phyloP scores from a whole-genome alignment of 2,797 vertebrate genomes.

The Carapus acus region DNA sequence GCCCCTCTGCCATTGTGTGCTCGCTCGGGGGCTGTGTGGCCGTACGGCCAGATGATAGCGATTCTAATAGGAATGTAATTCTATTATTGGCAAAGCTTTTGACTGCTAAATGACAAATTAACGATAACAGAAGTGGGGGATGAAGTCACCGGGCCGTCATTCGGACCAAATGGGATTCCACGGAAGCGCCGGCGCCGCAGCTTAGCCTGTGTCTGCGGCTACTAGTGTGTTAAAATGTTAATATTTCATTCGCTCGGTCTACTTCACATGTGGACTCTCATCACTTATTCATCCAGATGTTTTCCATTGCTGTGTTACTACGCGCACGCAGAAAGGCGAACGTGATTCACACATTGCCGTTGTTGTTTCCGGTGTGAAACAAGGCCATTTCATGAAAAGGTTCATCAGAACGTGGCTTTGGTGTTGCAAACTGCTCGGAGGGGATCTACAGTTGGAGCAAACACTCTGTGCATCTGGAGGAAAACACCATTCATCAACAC shows the following conservation, averaged over 20 bases:
- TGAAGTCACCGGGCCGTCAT: slow-evolving; percentile 42
- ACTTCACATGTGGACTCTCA: slow-evolving; percentile 56
- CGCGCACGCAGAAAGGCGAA: slow-evolving; percentile 10
- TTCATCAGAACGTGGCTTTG: slow-evolving; percentile 14
- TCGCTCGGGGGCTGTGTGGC: slow-evolving; percentile 29
- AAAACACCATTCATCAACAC: slow-evolving; percentile 29
- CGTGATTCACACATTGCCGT: slow-evolving; percentile 28
- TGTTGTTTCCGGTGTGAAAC: slow-evolving; percentile 23
- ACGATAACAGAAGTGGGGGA: slow-evolving; percentile 40
- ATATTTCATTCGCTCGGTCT: slow-evolving; percentile 56
- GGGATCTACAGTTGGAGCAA: slow-evolving; percentile 32
- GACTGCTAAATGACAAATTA: slow-evolving; percentile 51
- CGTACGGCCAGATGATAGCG: slow-evolving; percentile 42
- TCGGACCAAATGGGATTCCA: slow-evolving; percentile 30
- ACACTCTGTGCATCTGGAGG: slow-evolving; percentile 23
- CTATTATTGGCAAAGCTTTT: slow-evolving; percentile 53
- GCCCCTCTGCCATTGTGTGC: slow-evolving; percentile 35
- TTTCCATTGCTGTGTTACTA: slow-evolving; percentile 24
- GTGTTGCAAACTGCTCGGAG: slow-evolving; percentile 1
- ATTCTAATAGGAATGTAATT: slow-evolving; percentile 56
- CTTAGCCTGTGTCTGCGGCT: slow-evolving; percentile 42
- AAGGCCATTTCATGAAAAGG: too few relatives aligned
- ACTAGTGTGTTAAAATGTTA: slow-evolving; percentile 53
- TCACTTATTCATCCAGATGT: slow-evolving; percentile 60
- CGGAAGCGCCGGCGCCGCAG: slow-evolving; percentile 13